phyloP scores from a whole-genome alignment of 2,113 vertebrate species.

The Tauraco erythrolophus region DNA sequence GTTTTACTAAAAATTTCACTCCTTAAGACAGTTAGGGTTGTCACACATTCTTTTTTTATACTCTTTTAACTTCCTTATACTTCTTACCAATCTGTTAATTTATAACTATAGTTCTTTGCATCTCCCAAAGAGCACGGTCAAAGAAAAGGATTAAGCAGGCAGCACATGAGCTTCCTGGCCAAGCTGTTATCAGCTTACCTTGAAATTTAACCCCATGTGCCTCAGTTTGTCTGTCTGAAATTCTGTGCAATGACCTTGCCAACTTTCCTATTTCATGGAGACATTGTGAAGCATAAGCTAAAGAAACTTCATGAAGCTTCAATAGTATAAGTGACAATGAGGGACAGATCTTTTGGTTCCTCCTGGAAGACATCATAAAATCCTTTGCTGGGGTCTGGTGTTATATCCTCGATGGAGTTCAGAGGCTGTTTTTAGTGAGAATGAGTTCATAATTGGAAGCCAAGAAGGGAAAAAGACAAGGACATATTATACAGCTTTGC shows the following conservation, averaged over 20 bases:
- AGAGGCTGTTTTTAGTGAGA: background rate
- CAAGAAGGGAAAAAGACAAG: background rate
- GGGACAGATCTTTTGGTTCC: background rate
- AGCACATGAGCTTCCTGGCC: background rate
- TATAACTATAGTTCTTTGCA: background rate
- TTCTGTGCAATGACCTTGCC: background rate
- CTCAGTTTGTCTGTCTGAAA: background rate
- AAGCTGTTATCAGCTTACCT: background rate
- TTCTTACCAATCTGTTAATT: background rate
- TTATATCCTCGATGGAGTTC: background rate
- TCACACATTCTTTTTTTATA: rapidly evolving
- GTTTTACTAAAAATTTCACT: background rate
- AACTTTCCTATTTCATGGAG: background rate
- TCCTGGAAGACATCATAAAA: background rate
- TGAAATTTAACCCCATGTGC: background rate
- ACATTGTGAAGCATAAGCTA: background rate
- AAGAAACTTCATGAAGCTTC: background rate
- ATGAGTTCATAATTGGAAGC: background rate
- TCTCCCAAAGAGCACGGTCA: background rate
- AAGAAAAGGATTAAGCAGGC: background rate
- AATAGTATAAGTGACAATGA: background rate
- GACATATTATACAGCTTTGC: background rate
- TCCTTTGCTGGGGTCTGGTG: background rate
- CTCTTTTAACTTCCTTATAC: background rate
- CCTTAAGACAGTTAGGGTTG: background rate